Conservation (phyloP, 2,797 vertebrate genomes). For the Paramormyrops hopkinsi region DNA sequence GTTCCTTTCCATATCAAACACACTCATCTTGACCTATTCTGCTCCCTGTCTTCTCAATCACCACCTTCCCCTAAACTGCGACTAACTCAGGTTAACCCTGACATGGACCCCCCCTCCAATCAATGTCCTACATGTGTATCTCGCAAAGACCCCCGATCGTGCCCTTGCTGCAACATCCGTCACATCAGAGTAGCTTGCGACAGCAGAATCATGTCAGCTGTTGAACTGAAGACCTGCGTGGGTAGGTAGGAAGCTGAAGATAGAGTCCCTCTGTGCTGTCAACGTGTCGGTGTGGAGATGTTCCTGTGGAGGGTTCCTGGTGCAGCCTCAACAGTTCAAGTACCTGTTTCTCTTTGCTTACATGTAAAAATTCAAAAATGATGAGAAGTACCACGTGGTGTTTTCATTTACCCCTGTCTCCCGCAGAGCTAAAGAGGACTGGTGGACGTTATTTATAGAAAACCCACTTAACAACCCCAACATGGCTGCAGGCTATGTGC, state of each 20-base stretch:
- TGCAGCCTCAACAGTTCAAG: not conserved
- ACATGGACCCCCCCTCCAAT: not conserved
- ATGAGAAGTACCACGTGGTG: not conserved
- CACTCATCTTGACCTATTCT: not conserved
- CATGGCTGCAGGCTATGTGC: not conserved
- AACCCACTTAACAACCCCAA: slow-evolving; percentile 7
- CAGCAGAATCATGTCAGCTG: not conserved
- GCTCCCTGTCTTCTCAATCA: not conserved
- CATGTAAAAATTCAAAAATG: not conserved
- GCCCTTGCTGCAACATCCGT: not conserved
- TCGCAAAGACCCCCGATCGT: not conserved
- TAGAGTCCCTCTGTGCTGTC: not conserved
- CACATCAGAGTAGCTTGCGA: not conserved
- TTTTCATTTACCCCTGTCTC: not conserved
- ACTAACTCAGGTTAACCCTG: not conserved
- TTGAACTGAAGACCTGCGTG: not conserved
- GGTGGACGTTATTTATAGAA: slow-evolving; percentile 8
- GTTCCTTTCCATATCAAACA: not conserved
- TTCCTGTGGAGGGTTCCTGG: not conserved
- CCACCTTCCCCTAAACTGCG: not conserved
- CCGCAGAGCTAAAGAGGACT: not conserved
- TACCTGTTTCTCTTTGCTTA: slow-evolving; percentile 12
- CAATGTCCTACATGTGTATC: not conserved
- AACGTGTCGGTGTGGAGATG: not conserved
- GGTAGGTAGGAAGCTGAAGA: not conserved